These are phyloP conservation scores for Axinella damicornis DNA, from an alignment of 37 sponge, comb jelly and placozoan species.

Conservation along the genomic window DNA sequence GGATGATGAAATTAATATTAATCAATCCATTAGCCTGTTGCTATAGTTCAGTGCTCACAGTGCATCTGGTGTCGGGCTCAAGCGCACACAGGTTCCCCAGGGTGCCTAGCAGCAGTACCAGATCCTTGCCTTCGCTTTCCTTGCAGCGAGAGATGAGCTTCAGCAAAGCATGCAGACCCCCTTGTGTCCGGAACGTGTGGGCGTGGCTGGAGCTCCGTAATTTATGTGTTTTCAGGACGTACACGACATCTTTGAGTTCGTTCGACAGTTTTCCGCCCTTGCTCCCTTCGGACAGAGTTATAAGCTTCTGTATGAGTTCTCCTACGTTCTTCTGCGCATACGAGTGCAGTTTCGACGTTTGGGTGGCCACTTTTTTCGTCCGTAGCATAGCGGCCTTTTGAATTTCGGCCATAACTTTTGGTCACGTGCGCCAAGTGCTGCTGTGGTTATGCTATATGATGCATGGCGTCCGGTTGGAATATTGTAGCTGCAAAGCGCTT, in stretches of 20 bases:
- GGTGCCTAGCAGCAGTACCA: constrained; percentile 31
- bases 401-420: background rate
- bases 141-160: constrained; percentile 10
- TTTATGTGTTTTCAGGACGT: constrained; percentile 45
- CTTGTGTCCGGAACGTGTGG: constrained; percentile 30
- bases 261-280: background rate
- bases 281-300: background rate
- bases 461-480: constrained; percentile 22
- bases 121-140: background rate
- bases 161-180: constrained; percentile 20
- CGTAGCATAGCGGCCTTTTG: no score
- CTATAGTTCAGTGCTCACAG: background rate
- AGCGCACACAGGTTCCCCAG: constrained; percentile 68
- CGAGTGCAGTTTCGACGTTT: background rate
- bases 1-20: no score
- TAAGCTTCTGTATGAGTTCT: constrained; percentile 30
- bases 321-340: background rate
- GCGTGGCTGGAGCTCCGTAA: constrained; percentile 44
- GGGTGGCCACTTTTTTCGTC: background rate
- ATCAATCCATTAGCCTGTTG: background rate
- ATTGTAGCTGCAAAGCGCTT: constrained; percentile 14
- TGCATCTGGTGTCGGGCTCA: constrained; percentile 11
- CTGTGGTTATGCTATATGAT: no score
- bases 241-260: constrained; percentile 26
- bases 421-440: constrained; percentile 18